Base-by-base conservation (phyloP, 2,113 vertebrate species). In the Lethenteron camtschaticum region DNA sequence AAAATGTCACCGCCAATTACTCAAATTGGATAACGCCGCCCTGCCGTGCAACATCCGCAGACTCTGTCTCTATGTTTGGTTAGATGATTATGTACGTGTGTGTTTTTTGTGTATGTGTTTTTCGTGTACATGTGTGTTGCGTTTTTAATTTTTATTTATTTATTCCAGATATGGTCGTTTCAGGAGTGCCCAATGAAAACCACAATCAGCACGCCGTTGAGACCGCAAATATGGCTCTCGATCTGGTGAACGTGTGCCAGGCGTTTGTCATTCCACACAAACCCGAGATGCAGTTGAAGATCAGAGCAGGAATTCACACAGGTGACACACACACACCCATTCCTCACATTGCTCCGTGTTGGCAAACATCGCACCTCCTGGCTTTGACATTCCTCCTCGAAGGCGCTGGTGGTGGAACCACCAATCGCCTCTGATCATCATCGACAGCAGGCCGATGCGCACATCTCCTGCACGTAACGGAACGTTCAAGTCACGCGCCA, bases 171-270 rank as follows among this genome's bases (percentile, higher is more conserved):
- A 83, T 84, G 83, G 81, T 83, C 70, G 82, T 85, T 68, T 82
- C 82, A 16, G 82, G 83, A 16, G 82, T 85, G 12, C 82, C 81
- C 5, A 72, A 82, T 63, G 81, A 83, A 75, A 85, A 82, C 71
- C 80, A 79, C 68, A 81, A 83, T 71, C 82, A 76, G 72, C 81
- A 83, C 24, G 80, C 74, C 2, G 79, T 79, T 55, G 80, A 84
- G 76, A 84, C 83, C 9, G 80, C 81, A 69, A 84, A 80, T 73
- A 85, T 83, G 82, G 81, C 80, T 2, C 71, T 83, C 71, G 82
- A 81, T 73, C 75, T 84, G 68, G 76, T 83, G 68, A 74, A 70
- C 2, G 76, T 83, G 72, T 80, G 82, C 66, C 77, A 81, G 69
- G 72, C 75, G 10, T 84, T 85, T 71, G 77, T 81, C 75, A 82